Evolutionary conservation across 2,888 invertebrate species (phyloP).

Genomic region (Chouioia cunea): DNA sequence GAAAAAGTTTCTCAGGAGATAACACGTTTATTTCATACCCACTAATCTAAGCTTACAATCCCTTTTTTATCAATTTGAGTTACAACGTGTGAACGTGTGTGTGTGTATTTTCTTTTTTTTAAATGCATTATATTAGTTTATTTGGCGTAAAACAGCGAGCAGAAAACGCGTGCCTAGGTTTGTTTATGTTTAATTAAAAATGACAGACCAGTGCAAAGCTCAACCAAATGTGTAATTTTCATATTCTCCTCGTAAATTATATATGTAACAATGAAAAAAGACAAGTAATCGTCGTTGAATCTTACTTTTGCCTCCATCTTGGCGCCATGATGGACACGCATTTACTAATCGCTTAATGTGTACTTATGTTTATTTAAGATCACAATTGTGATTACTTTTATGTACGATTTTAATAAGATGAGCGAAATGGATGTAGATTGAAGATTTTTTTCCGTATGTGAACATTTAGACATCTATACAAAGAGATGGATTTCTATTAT

Average conservation of each 20-base stretch:
- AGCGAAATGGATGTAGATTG: conserved; percentile 21
- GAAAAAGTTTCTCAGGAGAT: conserved; percentile 7
- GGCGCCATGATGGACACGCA: conserved; percentile 9
- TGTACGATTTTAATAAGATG: conserved; percentile 26
- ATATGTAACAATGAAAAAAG: too few relatives aligned
- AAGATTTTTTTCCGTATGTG: conserved; percentile 39
- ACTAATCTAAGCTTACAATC: conserved; percentile 28
- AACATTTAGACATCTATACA: conserved; percentile 64
- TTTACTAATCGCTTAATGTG: conserved; percentile 27
- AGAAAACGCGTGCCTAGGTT: conserved; percentile 8
- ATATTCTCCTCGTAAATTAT: neutral
- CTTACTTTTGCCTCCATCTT: neutral
- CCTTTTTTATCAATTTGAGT: neutral
- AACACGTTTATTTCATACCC: conserved; percentile 18
- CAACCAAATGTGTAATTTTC: conserved; percentile 22
- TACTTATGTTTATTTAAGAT: conserved; percentile 28
- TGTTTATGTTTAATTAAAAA: conserved; percentile 54
- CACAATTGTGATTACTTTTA: conserved; percentile 32
- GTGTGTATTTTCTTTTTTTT: conserved; percentile 3
- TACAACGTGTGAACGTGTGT: too few relatives aligned
- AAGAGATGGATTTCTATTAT: conserved; percentile 58
- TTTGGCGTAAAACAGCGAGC: conserved; percentile 28
- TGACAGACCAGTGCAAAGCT: conserved; percentile 43
- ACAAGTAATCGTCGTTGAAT: neutral
- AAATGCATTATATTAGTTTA: conserved; percentile 8